Evolutionary conservation across 2,113 vertebrate genomes (phyloP).

Genomic region (Penelope pileata): DNA sequence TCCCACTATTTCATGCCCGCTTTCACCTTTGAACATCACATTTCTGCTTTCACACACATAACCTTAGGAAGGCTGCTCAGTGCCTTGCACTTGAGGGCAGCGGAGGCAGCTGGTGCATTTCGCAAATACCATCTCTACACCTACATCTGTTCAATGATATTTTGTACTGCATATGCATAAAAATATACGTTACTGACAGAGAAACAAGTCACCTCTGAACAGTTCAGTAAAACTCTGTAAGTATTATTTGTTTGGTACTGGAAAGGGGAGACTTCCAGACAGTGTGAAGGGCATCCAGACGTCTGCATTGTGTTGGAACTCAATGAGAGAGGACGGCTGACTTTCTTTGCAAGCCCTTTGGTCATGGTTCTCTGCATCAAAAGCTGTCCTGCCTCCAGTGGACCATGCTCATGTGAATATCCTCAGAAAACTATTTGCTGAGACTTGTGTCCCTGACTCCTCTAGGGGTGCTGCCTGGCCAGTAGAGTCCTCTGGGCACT

Average conservation of each 20-base stretch:
- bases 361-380: not conserved
- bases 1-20: not conserved
- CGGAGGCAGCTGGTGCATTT: constrained; percentile 57
- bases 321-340: not conserved
- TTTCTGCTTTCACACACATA: constrained; percentile 20
- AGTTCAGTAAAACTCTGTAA: not conserved
- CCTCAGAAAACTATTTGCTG: not conserved
- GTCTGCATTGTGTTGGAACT: not conserved
- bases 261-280: not conserved
- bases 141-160: constrained; percentile 52
- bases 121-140: constrained; percentile 36
- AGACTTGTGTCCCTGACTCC: not conserved
- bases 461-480: not conserved
- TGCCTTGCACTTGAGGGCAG: constrained; percentile 13
- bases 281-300: not conserved
- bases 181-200: too few species aligned
- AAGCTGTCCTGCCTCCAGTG: not conserved
- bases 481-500: accelerated
- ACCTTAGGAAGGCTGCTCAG: constrained; percentile 4
- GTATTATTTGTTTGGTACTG: not conserved
- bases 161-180: not conserved
- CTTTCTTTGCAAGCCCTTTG: not conserved
- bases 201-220: not conserved
- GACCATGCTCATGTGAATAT: not conserved
- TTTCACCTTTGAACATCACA: constrained; percentile 29